Evolutionary conservation across 2,797 vertebrate species (phyloP), one percentile per base, ranked within the genome.

Genomic region (Gymnopithys bicolor): DNA sequence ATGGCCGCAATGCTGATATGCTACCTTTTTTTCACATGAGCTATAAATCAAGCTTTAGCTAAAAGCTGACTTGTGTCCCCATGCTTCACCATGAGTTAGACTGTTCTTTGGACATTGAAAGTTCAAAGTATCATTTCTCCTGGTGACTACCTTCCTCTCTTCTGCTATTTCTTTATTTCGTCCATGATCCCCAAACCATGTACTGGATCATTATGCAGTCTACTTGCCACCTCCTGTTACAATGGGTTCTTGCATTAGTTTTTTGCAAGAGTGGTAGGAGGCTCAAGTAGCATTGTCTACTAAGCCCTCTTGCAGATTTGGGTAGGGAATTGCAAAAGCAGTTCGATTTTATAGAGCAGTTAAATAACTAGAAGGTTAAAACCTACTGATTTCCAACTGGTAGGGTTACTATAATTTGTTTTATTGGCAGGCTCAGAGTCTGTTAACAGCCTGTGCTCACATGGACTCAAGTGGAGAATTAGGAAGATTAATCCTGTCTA

Each of bases 401-500:
- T 6, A 0, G 8, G 9, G 62, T 82, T 86, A 5, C 35, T 78
- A 1, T 66, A 46, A 88, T 88, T 91, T 63, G 64, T 76, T 89
- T 58, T 48, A 41, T 28, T 24, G 45, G 3, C 58, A 87, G 35
- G 28, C 24, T 78, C 49, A 62, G n/a, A 45, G 15, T 39, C 58
- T 62, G n/a, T 35, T 85, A 88, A 51, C 62, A 91, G 16, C 35
- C 39, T 73, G 63, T 73, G 45, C 32, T 91, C 5, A 30, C 63
- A n/a, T 11, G n/a, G n/a, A 59, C 80, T 88, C 55, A 63, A 69
- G 37, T 21, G 76, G 18, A 30, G 53, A 93, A 80, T 43, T 62
- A 53, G 53, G 69, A 71, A 93, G 63, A 91, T 76, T 91, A 94
- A 94, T 91, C 79, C 63, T 76, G 66, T 86, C 69, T 78, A 33